A percentile compares a stretch with the other conserved stretches of the same genome.
Evolutionary conservation across 2,113 vertebrate genomes (phyloP).

Genomic region (Megaptera novaeangliae): DNA sequence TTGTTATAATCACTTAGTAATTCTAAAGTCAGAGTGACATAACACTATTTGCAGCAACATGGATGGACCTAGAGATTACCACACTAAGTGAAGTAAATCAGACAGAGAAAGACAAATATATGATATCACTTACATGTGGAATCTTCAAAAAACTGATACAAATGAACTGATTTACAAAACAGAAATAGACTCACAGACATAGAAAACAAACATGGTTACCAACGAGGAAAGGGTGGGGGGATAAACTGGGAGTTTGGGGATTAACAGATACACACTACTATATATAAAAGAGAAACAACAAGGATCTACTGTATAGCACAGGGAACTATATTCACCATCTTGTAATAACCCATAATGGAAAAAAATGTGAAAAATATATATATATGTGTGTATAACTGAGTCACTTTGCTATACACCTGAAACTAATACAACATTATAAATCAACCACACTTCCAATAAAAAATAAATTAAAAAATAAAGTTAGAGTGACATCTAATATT

Average conservation of each 20-base stretch:
- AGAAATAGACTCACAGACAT: background rate
- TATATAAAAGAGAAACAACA: background rate
- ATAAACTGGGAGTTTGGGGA: background rate
- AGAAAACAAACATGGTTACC: background rate
- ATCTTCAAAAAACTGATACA: background rate
- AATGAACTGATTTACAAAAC: background rate
- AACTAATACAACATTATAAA: background rate
- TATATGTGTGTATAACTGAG: background rate
- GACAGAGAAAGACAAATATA: background rate
- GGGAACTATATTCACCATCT: background rate
- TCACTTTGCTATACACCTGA: background rate
- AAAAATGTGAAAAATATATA: background rate
- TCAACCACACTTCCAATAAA: background rate
- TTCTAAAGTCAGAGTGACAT: background rate
- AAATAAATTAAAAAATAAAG: background rate
- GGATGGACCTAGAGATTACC: background rate
- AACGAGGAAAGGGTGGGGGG: background rate
- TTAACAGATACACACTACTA: background rate
- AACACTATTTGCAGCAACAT: background rate
- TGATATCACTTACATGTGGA: background rate
- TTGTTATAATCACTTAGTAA: background rate
- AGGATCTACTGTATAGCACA: background rate
- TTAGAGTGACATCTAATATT: background rate
- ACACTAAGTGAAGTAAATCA: background rate
- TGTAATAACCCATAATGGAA: background rate